phyloP scores from a whole-genome alignment of 2,113 vertebrate species.

The Misgurnus anguillicaudatus region DNA sequence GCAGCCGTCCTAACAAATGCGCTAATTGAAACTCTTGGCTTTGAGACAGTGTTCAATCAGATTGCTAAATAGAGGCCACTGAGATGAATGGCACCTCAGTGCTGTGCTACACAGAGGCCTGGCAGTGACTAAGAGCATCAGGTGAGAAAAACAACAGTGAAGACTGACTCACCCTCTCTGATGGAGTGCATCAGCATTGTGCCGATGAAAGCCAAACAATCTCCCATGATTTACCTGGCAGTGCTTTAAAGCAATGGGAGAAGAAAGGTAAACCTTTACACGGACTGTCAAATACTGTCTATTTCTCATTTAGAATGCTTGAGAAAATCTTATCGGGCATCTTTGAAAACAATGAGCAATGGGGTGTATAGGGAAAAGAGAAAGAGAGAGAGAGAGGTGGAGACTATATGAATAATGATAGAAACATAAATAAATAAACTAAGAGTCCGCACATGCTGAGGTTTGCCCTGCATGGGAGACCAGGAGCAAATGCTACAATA shows the following conservation, averaged over 20 bases:
- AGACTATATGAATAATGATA: too few species aligned
- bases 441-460: slow-evolving; percentile 1
- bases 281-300: slow-evolving; percentile 1
- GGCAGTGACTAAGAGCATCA: slow-evolving; percentile 11
- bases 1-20: neutral
- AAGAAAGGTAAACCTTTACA: slow-evolving; percentile 42
- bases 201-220: slow-evolving; percentile 27
- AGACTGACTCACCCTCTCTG: slow-evolving; percentile 14
- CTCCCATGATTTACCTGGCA: slow-evolving; percentile 46
- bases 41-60: slow-evolving; percentile 6
- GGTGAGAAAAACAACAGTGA: neutral
- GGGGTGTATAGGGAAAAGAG: neutral
- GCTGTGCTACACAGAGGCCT: slow-evolving; percentile 1
- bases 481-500: neutral
- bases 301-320: slow-evolving; percentile 46
- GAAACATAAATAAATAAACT: neutral
- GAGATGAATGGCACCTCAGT: neutral
- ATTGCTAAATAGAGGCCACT: slow-evolving; percentile 5
- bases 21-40: slow-evolving; percentile 28
- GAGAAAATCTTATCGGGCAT: slow-evolving; percentile 18
- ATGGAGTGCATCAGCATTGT: slow-evolving; percentile 13
- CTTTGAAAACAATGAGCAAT: neutral
- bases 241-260: slow-evolving; percentile 39
- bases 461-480: neutral
- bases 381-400: neutral